phyloP scores from a whole-genome alignment of 2,888 invertebrate genomes.

The Choreutis nemorana region DNA sequence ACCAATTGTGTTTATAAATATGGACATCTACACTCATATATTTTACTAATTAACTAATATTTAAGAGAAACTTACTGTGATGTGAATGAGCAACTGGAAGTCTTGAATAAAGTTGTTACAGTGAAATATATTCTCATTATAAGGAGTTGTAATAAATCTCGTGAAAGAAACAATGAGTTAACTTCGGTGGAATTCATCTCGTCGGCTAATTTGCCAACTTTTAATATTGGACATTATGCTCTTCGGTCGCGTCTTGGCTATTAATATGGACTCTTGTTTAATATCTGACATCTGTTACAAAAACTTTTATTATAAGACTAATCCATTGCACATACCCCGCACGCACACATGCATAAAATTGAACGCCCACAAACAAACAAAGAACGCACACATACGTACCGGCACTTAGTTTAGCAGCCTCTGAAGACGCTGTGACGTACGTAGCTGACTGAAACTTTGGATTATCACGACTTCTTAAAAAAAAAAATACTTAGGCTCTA shows the following conservation, averaged over 20 bases:
- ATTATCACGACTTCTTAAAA: too few relatives aligned
- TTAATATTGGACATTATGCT: conserved; percentile 43
- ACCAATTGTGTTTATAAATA: too few relatives aligned
- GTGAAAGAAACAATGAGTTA: too few relatives aligned
- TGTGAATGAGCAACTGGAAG: too few relatives aligned
- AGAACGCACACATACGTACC: conserved; percentile 35
- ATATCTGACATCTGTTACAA: conserved; percentile 67
- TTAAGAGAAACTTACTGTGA: too few relatives aligned
- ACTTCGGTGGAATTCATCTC: too few relatives aligned
- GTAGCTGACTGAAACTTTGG: conserved; percentile 17
- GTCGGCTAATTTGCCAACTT: conserved; percentile 59
- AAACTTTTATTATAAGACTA: conserved; percentile 67
- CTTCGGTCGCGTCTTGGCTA: conserved; percentile 48
- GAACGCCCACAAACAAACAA: conserved; percentile 21
- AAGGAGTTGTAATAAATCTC: too few relatives aligned
- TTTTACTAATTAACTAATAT: too few relatives aligned
- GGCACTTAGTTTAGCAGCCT: conserved; percentile 56
- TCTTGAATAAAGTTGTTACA: too few relatives aligned
- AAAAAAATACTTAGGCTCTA: too few relatives aligned
- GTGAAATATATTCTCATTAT: too few relatives aligned
- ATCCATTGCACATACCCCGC: conserved; percentile 54
- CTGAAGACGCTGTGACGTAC: conserved; percentile 26
- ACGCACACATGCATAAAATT: conserved; percentile 21
- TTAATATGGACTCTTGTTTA: conserved; percentile 63
- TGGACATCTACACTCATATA: too few relatives aligned